A percentile compares a stretch with the other conserved stretches of the same genome.
phyloP scores from a whole-genome alignment of 30 jellyfish, hydroid and myxozoan species.

The Hydractinia echinata region DNA sequence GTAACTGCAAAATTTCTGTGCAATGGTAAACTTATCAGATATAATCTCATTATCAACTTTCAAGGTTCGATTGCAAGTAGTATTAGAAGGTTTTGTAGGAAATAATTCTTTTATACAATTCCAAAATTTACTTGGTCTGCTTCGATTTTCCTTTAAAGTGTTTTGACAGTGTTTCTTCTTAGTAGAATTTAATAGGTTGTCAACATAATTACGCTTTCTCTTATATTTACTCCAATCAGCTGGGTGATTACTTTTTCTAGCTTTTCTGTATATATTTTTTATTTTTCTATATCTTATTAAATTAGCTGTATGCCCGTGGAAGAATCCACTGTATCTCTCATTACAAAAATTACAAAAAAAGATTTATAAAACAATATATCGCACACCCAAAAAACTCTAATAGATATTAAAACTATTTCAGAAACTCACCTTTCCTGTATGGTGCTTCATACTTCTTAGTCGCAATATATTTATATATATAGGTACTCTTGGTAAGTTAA shows the following conservation, averaged over 20 bases:
- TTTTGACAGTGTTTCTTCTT: background rate
- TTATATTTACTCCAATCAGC: constrained; percentile 7
- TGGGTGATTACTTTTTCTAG: background rate
- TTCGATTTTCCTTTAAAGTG: background rate
- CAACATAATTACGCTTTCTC: background rate
- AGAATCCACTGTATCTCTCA: too few relatives aligned
- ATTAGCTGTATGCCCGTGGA: too few relatives aligned
- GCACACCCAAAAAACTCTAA: too few relatives aligned
- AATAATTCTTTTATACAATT: background rate
- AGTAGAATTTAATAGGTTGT: background rate
- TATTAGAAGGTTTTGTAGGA: background rate
- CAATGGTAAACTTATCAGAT: background rate
- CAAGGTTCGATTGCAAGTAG: background rate
- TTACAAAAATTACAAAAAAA: too few relatives aligned
- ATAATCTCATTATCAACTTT: background rate
- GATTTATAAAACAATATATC: too few relatives aligned
- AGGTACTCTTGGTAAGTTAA: too few relatives aligned
- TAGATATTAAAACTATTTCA: too few relatives aligned
- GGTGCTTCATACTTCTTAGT: too few relatives aligned
- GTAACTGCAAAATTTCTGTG: constrained; percentile 2
- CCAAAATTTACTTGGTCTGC: background rate
- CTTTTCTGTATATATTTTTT: background rate
- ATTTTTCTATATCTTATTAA: too few relatives aligned
- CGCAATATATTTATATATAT: too few relatives aligned
- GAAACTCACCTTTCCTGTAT: too few relatives aligned